Percentiles rank a stretch among this genome's conserved stretches.
These are phyloP conservation scores for Oriolus oriolus DNA, from an alignment of 2,113 vertebrate species.

Conservation along the genomic window DNA sequence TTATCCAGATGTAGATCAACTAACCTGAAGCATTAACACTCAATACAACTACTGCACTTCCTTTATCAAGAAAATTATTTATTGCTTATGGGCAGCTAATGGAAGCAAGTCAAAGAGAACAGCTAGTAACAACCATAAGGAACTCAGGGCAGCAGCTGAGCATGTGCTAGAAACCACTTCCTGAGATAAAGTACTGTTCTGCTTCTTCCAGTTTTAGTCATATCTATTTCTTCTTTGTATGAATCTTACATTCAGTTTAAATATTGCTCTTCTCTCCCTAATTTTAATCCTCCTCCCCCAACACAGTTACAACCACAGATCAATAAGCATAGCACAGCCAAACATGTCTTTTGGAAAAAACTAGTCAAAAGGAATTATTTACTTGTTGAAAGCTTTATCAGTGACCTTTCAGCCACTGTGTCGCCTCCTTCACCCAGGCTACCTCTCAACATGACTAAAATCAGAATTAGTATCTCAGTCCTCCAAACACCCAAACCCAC, in stretches of 20 bases:
- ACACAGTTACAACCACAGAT: neutral
- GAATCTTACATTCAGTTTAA: neutral
- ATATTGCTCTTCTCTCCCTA: neutral
- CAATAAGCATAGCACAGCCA: neutral
- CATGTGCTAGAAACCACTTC: constrained; percentile 19
- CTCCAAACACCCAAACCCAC: neutral
- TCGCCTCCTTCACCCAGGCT: neutral
- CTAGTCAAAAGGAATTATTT: neutral
- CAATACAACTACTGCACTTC: neutral
- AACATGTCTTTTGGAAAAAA: neutral
- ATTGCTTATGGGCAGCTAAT: neutral
- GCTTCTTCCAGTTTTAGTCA: constrained; percentile 5
- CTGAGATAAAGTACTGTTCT: neutral
- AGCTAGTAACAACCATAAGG: neutral
- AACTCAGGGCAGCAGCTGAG: neutral
- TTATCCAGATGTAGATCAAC: neutral
- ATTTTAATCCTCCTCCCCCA: neutral
- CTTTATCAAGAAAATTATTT: neutral
- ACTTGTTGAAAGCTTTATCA: neutral
- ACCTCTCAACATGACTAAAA: neutral
- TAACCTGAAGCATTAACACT: neutral
- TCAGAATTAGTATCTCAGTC: rapidly evolving
- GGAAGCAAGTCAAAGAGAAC: neutral
- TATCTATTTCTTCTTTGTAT: neutral
- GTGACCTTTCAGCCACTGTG: neutral